Evolutionary conservation across 2,797 vertebrate genomes (phyloP).

Genomic region (Microctenopoma stevenorrisi): DNA sequence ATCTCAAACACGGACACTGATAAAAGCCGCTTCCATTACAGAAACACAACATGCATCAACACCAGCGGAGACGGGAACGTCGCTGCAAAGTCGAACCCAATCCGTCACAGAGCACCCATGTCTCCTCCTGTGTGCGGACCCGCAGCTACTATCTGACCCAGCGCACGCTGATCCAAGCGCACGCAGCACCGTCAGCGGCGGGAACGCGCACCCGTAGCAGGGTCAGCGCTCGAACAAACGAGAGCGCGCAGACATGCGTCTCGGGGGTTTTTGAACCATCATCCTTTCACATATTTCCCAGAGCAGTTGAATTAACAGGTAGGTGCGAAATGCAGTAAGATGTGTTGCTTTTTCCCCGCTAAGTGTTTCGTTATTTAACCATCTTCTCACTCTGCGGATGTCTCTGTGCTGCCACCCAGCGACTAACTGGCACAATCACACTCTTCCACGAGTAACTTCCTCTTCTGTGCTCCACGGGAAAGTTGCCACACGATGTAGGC

Average conservation of each 20-base stretch:
- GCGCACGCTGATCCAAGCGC: constrained; percentile 42
- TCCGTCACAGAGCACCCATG: constrained; percentile 44
- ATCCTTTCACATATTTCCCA: no score
- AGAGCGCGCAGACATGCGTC: constrained; percentile 53
- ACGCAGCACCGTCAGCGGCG: constrained; percentile 40
- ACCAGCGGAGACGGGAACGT: not conserved
- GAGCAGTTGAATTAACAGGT: no score
- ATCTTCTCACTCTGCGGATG: fast-evolving
- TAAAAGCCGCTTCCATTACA: constrained; percentile 42
- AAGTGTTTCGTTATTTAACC: not conserved
- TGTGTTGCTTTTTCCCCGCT: no score
- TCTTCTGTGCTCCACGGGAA: no score
- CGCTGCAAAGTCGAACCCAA: not conserved
- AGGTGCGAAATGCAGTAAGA: no score
- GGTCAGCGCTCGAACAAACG: constrained; percentile 1
- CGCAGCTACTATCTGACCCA: constrained; percentile 40
- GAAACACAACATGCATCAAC: constrained; percentile 13
- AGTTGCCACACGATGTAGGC: no score
- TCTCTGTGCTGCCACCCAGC: constrained; percentile 41
- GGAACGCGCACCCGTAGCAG: constrained; percentile 55
- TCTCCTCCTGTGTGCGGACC: constrained; percentile 33
- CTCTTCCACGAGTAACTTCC: no score
- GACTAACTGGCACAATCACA: constrained; percentile 17
- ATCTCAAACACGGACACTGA: constrained; percentile 75
- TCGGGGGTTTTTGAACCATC: not conserved